These are phyloP conservation scores for Dolichotis patagonum DNA, from an alignment of 2,113 vertebrate genomes.

Conservation along the genomic window DNA sequence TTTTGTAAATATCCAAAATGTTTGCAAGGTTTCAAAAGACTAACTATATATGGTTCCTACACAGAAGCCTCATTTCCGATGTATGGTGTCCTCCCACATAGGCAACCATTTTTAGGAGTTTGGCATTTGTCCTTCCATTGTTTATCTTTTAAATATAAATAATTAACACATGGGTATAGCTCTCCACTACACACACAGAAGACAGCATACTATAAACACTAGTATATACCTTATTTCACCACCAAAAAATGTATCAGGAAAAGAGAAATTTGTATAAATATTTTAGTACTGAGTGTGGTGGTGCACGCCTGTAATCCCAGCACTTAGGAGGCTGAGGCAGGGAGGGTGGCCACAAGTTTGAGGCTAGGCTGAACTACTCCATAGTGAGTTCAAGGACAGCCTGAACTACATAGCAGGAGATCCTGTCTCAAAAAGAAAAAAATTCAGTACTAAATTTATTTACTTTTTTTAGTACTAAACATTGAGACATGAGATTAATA, in stretches of 20 bases:
- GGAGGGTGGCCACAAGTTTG: too few species aligned
- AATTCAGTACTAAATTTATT: neutral
- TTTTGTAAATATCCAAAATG: slow-evolving; percentile 40
- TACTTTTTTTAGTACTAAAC: too few species aligned
- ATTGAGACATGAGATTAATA: neutral
- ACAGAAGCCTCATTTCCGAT: slow-evolving; percentile 16
- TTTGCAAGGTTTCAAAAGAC: neutral
- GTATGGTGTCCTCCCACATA: neutral
- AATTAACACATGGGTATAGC: neutral
- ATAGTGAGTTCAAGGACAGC: too few species aligned
- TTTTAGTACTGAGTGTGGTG: neutral
- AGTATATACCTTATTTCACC: neutral
- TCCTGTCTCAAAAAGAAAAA: too few species aligned
- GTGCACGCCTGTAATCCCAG: too few species aligned
- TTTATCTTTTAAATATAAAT: slow-evolving; percentile 31
- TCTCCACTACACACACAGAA: neutral
- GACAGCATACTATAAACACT: neutral
- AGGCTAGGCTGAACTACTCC: too few species aligned
- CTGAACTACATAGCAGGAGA: too few species aligned
- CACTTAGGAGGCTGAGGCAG: too few species aligned
- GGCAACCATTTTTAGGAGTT: neutral
- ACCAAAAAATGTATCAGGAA: neutral
- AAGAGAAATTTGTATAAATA: neutral
- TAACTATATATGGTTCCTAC: neutral
- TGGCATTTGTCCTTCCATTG: neutral